Evolutionary conservation across 2,888 invertebrate genomes (phyloP).

Genomic region (Odontocolon sp.): DNA sequence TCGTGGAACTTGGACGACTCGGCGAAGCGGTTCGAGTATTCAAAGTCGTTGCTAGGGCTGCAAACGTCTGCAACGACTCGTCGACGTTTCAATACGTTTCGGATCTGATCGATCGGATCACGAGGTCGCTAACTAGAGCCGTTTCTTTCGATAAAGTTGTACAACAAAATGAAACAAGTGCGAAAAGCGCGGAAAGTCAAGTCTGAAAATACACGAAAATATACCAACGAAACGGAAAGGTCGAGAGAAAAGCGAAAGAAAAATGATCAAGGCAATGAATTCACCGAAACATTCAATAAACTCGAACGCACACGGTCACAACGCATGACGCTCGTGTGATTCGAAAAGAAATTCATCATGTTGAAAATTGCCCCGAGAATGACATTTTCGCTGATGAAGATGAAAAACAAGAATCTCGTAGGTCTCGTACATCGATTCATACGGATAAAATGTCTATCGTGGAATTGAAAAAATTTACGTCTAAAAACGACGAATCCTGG

Average conservation of each 20-base stretch:
- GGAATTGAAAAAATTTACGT: too few relatives aligned
- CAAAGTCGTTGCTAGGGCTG: constrained; percentile 61
- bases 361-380: too few relatives aligned
- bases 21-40: constrained; percentile 68
- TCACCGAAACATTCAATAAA: not conserved
- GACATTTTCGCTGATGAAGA: too few relatives aligned
- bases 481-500: too few relatives aligned
- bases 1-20: constrained; percentile 70
- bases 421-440: too few relatives aligned
- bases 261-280: not conserved
- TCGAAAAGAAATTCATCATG: too few relatives aligned
- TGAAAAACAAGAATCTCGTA: too few relatives aligned
- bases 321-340: too few relatives aligned
- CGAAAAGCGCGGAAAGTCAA: not conserved
- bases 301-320: too few relatives aligned
- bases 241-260: not conserved
- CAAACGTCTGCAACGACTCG: constrained; percentile 61
- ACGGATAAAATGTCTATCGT: too few relatives aligned
- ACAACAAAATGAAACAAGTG: not conserved
- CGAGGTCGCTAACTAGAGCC: constrained; percentile 35
- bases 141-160: not conserved
- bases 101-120: constrained; percentile 67
- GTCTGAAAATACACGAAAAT: constrained; percentile 9
- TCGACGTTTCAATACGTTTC: constrained; percentile 66
- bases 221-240: not conserved